Conservation (phyloP, 2,888 invertebrate genomes). For the Cecidostiba fungosa region DNA sequence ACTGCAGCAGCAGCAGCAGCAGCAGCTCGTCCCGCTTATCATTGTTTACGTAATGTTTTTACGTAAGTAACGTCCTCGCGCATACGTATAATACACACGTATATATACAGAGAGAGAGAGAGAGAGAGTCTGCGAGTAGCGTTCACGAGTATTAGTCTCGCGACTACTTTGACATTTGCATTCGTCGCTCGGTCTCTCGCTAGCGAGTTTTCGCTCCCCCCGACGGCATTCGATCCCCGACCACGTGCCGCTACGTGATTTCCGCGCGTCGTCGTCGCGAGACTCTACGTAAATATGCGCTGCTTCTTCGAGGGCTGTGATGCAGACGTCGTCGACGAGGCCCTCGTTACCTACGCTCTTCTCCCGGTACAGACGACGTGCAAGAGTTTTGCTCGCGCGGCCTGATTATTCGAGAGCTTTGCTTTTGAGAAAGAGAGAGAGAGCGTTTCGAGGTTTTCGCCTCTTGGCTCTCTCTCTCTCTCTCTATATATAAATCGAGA, state of each 20-base stretch:
- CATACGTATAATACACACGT: neutral
- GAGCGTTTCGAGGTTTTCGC: neutral
- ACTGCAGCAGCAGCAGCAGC: neutral
- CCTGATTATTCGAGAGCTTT: neutral
- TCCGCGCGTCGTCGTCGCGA: neutral
- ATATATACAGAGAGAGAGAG: no score
- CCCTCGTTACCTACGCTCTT: neutral
- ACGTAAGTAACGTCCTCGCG: constrained; percentile 32
- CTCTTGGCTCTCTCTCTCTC: neutral
- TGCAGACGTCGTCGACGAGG: neutral
- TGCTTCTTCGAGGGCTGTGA: neutral
- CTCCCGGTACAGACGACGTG: neutral
- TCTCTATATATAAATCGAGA: neutral
- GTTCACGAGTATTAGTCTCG: neutral
- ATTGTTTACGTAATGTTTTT: constrained; percentile 47
- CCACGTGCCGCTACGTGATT: constrained; percentile 20
- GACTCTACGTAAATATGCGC: constrained; percentile 18
- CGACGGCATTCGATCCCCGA: neutral
- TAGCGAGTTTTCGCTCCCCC: constrained; percentile 8
- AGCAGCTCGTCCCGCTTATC: constrained; percentile 13
- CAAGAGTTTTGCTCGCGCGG: neutral
- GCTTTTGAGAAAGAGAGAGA: neutral
- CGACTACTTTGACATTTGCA: constrained; percentile 10
- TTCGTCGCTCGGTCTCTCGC: constrained; percentile 7
- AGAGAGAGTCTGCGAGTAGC: neutral